These are phyloP conservation scores for Seira sanloemensis DNA, from an alignment of 2,888 invertebrate species.

Conservation along the genomic window DNA sequence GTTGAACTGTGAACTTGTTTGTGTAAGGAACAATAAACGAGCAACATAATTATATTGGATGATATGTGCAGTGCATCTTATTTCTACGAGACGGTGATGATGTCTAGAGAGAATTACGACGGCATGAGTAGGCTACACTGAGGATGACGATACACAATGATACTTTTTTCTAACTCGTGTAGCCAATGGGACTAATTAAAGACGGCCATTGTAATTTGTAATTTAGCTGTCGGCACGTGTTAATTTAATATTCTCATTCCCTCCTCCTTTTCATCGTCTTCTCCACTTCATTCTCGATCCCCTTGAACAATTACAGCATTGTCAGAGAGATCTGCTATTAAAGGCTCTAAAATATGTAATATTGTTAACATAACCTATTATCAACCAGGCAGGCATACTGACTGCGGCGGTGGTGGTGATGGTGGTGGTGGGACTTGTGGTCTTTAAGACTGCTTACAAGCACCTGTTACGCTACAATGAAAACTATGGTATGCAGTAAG, in stretches of 20 bases:
- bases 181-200: conserved; percentile 73
- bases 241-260: conserved; percentile 72
- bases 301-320: conserved; percentile 47
- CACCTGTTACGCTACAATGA: too few species aligned
- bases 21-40: not conserved
- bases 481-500: too few species aligned
- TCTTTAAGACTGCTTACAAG: too few species aligned
- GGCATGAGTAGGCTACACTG: too few species aligned
- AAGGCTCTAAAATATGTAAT: conserved; percentile 23
- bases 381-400: conserved; percentile 30
- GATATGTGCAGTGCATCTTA: not conserved
- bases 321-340: conserved; percentile 30
- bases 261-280: conserved; percentile 36
- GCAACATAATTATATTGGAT: conserved; percentile 32
- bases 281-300: too few species aligned
- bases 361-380: conserved; percentile 56
- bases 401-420: too few species aligned
- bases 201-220: conserved; percentile 69
- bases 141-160: conserved; percentile 46
- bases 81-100: conserved; percentile 18
- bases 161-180: conserved; percentile 34
- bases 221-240: conserved; percentile 73
- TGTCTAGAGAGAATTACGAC: conserved; percentile 1
- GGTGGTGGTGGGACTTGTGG: too few species aligned
- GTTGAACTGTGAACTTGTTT: conserved; percentile 33